Evolutionary conservation across 2,797 vertebrate genomes (phyloP).

Genomic region (Microhierax caerulescens): DNA sequence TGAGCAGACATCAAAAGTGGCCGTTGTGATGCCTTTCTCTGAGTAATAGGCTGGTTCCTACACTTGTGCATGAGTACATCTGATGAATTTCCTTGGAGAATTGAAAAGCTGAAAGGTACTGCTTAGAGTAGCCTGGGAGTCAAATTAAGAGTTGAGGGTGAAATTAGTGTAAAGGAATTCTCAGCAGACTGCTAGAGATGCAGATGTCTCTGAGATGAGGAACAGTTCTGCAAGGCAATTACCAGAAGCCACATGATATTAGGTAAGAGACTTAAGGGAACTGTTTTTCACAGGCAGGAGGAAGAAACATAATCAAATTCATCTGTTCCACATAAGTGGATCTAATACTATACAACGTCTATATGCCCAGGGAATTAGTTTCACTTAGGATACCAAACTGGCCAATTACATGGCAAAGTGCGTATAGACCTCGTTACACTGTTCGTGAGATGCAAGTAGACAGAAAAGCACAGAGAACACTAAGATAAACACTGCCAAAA

Average conservation of each 20-base stretch:
- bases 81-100: background rate
- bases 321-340: background rate
- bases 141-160: background rate
- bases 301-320: background rate
- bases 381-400: background rate
- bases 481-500: background rate
- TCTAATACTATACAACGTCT: background rate
- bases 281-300: background rate
- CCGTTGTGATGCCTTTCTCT: background rate
- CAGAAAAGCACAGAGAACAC: background rate
- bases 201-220: conserved; percentile 4
- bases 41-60: background rate
- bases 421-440: background rate
- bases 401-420: background rate
- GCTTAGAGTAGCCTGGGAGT: background rate
- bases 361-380: background rate
- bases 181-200: background rate
- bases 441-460: background rate
- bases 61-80: background rate
- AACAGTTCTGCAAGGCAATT: conserved; percentile 8
- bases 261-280: conserved; percentile 9
- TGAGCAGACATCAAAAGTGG: background rate
- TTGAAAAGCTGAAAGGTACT: background rate
- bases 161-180: conserved; percentile 20
- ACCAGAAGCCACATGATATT: background rate